These are phyloP conservation scores for Poecile atricapillus DNA, from an alignment of 2,113 vertebrate species.

Conservation along the genomic window DNA sequence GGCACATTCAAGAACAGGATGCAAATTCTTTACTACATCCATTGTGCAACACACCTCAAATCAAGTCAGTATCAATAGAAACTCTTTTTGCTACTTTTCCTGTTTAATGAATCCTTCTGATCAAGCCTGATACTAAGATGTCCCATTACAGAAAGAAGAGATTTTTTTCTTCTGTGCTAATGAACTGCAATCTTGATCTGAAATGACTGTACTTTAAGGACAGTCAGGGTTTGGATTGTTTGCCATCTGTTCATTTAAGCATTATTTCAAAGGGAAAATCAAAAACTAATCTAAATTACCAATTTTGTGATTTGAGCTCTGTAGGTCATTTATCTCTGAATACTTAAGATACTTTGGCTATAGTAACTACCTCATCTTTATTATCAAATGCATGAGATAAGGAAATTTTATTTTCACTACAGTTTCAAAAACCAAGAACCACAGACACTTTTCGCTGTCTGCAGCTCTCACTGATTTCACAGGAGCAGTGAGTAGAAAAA, in stretches of 20 bases:
- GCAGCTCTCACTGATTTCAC: neutral
- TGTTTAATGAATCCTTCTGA: slow-evolving; percentile 4
- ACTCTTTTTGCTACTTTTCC: neutral
- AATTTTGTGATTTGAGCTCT: slow-evolving; percentile 7
- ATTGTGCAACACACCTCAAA: neutral
- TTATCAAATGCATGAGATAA: neutral
- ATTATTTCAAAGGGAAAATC: slow-evolving; percentile 20
- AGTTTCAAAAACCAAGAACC: neutral
- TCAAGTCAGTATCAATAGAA: neutral
- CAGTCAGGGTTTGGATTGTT: neutral
- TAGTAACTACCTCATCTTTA: neutral
- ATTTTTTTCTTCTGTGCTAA: slow-evolving; percentile 28
- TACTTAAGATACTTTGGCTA: neutral
- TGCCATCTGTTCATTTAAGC: slow-evolving; percentile 37
- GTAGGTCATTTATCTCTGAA: slow-evolving; percentile 19
- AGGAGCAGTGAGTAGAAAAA: neutral
- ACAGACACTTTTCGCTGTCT: neutral
- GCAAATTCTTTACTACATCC: neutral
- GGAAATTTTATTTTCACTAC: neutral
- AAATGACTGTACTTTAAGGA: slow-evolving; percentile 28
- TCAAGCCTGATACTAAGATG: neutral
- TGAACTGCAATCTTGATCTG: slow-evolving; percentile 1
- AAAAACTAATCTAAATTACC: slow-evolving; percentile 22
- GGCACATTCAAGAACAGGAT: neutral
- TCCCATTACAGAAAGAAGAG: neutral